phyloP scores from a whole-genome alignment of 1,140 invertebrate species.

The Drosophila tristis region DNA sequence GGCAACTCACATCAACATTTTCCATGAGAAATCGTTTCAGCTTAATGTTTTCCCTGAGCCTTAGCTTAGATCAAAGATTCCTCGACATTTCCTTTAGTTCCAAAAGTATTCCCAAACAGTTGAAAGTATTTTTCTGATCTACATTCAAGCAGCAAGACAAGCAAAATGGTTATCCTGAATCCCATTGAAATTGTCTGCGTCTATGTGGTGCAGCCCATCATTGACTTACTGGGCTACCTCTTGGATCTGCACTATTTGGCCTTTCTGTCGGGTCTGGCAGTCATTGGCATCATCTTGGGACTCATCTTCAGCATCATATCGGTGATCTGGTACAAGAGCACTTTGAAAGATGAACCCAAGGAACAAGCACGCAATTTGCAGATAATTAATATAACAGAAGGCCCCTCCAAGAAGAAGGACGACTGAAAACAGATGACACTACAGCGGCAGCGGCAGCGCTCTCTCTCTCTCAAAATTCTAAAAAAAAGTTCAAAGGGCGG shows the following conservation, averaged over 20 bases:
- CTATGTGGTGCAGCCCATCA: constrained; percentile 41
- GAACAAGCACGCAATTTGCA: too few species aligned
- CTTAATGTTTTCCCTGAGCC: too few species aligned
- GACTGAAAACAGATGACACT: too few species aligned
- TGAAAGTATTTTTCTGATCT: too few species aligned
- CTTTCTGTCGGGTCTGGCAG: constrained; percentile 9
- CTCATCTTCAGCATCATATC: constrained; percentile 32
- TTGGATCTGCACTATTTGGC: constrained; percentile 41
- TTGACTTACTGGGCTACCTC: constrained; percentile 48
- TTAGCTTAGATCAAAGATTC: too few species aligned
- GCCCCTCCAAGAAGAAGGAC: too few species aligned
- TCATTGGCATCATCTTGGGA: constrained; percentile 43
- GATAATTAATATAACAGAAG: too few species aligned
- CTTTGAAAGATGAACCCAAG: not conserved
- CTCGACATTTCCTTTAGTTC: not conserved
- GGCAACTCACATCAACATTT: too few species aligned
- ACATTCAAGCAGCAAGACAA: not conserved
- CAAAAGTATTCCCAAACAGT: not conserved
- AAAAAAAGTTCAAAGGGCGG: too few species aligned
- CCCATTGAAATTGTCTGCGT: constrained; percentile 52
- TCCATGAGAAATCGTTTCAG: too few species aligned
- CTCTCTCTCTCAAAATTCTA: too few species aligned
- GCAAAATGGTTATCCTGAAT: constrained; percentile 45
- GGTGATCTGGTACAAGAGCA: constrained; percentile 46
- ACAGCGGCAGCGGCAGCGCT: too few species aligned